A percentile compares a stretch with the other conserved stretches of the same genome.
These are phyloP conservation scores for Dimorphilus gyrociliatus DNA, from an alignment of 2,888 invertebrate species.

Conservation along the genomic window DNA sequence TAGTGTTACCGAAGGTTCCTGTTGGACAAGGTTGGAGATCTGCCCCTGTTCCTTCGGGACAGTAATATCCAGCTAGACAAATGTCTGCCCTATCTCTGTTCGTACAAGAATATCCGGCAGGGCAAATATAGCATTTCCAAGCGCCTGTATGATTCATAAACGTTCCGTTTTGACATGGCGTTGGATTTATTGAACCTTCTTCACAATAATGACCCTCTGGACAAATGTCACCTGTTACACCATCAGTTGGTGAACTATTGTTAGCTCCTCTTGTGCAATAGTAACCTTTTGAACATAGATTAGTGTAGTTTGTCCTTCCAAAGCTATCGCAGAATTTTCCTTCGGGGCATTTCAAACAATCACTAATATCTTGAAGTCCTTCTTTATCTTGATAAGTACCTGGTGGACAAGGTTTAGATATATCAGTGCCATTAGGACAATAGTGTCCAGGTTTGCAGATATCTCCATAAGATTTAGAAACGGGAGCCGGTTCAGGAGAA, in stretches of 20 bases:
- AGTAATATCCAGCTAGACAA: constrained; percentile 31
- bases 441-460: constrained; percentile 24
- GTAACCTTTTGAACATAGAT: constrained; percentile 22
- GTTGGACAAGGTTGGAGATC: constrained; percentile 23
- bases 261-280: constrained; percentile 22
- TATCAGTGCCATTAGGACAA: constrained; percentile 25
- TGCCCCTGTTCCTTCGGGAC: constrained; percentile 29
- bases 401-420: constrained; percentile 21
- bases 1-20: constrained; percentile 26
- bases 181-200: constrained; percentile 16
- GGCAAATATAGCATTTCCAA: constrained; percentile 21
- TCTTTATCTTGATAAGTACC: constrained; percentile 22
- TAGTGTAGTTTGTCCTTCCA: constrained; percentile 20
- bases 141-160: constrained; percentile 31
- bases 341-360: constrained; percentile 24
- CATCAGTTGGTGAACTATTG: constrained; percentile 20
- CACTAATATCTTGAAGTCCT: constrained; percentile 8
- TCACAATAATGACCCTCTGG: constrained; percentile 25
- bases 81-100: constrained; percentile 24
- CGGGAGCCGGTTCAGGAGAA: constrained; percentile 17
- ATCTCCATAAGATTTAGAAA: constrained; percentile 19
- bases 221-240: constrained; percentile 24
- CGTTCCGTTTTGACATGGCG: constrained; percentile 24
- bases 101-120: constrained; percentile 27
- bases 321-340: constrained; percentile 23